Percentiles rank a stretch among this genome's conserved stretches.
Evolutionary conservation across 2,888 invertebrate genomes (phyloP).

Genomic region (Dryocosmus kuriphilus): DNA sequence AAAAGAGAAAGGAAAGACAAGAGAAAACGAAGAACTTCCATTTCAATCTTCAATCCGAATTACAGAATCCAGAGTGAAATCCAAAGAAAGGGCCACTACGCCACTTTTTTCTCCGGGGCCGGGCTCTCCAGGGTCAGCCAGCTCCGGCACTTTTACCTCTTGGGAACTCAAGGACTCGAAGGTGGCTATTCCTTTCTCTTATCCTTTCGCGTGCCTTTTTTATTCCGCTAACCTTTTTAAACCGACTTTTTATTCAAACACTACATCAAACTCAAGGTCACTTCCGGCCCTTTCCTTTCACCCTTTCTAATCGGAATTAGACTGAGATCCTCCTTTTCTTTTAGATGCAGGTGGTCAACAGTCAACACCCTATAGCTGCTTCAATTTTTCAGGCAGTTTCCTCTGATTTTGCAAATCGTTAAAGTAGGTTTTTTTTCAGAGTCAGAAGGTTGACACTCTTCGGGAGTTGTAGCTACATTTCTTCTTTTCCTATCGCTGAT

Average conservation of each 20-base stretch:
- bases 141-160: slow-evolving; percentile 76
- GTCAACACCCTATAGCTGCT: too few species aligned
- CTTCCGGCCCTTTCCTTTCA: slow-evolving; percentile 47
- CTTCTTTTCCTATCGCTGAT: too few species aligned
- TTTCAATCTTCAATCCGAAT: not conserved
- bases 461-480: too few species aligned
- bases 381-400: too few species aligned
- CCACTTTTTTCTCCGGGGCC: slow-evolving; percentile 55
- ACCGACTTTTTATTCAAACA: slow-evolving; percentile 73
- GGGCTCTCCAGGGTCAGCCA: slow-evolving; percentile 75
- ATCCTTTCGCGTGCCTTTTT: slow-evolving; percentile 76
- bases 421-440: too few species aligned
- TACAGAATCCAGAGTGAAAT: slow-evolving; percentile 33
- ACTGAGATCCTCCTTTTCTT: too few species aligned
- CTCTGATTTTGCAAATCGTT: too few species aligned
- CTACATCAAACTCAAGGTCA: not conserved
- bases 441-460: too few species aligned
- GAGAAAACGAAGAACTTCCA: not conserved
- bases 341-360: too few species aligned
- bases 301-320: too few species aligned
- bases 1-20: slow-evolving; percentile 19
- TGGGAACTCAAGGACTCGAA: slow-evolving; percentile 75
- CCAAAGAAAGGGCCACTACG: slow-evolving; percentile 25
- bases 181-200: slow-evolving; percentile 77
- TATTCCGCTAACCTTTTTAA: slow-evolving; percentile 74